phyloP scores from a whole-genome alignment of 2,797 vertebrate genomes.

The Fistularia commersonii region DNA sequence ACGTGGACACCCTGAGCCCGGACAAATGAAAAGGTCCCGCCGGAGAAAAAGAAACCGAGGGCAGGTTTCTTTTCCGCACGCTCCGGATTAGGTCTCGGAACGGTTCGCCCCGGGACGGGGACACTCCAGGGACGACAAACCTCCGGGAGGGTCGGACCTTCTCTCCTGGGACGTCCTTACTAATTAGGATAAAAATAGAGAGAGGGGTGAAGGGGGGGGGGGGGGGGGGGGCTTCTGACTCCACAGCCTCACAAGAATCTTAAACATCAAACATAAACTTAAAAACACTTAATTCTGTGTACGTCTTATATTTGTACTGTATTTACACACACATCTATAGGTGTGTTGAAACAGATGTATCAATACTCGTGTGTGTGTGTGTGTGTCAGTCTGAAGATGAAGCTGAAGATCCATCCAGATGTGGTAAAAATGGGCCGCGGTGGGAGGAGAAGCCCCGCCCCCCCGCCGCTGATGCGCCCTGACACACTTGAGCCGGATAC shows the following conservation, averaged over 20 bases:
- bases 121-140: conserved; percentile 41
- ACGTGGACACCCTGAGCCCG: conserved; percentile 5
- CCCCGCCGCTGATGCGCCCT: conserved; percentile 22
- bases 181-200: conserved; percentile 72
- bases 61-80: too few relatives aligned
- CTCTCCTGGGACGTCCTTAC: conserved; percentile 55
- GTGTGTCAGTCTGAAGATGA: too few relatives aligned
- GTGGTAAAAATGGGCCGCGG: too few relatives aligned
- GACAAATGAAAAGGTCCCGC: background rate
- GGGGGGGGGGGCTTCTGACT: conserved; percentile 22
- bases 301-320: too few relatives aligned
- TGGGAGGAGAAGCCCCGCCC: too few relatives aligned
- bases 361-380: too few relatives aligned
- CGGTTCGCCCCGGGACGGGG: conserved; percentile 30
- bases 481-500: conserved; percentile 57
- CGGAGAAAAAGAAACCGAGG: too few relatives aligned
- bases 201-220: conserved; percentile 33
- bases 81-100: background rate
- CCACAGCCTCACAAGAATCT: background rate
- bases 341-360: too few relatives aligned
- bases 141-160: conserved; percentile 52
- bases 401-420: too few relatives aligned
- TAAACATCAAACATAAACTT: background rate
- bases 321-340: too few relatives aligned
- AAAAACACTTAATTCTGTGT: too few relatives aligned